These are phyloP conservation scores for Tympanoctomys barrerae DNA, from an alignment of 2,797 vertebrate genomes.

Conservation along the genomic window DNA sequence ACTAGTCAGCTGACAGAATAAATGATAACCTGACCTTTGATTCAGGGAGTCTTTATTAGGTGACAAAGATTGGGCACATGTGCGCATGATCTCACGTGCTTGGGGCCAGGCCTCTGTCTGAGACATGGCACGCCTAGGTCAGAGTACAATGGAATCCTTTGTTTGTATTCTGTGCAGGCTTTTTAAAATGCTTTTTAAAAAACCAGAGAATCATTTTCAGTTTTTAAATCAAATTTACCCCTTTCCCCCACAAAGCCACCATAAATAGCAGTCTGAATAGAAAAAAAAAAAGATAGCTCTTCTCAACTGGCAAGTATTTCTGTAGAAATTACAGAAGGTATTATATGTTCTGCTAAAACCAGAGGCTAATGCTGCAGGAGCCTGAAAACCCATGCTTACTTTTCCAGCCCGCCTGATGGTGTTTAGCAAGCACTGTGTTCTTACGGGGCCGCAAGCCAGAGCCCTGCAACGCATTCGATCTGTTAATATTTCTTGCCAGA, in stretches of 20 bases:
- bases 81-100: conserved; percentile 42
- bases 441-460: conserved; percentile 42
- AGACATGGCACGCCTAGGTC: conserved; percentile 28
- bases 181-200: background rate
- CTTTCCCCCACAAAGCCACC: conserved; percentile 1
- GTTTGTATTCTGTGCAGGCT: conserved; percentile 28
- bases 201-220: conserved; percentile 68
- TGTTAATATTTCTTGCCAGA: background rate
- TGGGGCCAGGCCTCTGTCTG: conserved; percentile 66
- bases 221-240: conserved; percentile 78
- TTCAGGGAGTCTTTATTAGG: conserved; percentile 77
- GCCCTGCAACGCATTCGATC: background rate
- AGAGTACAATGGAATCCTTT: conserved; percentile 74
- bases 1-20: conserved; percentile 32
- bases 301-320: conserved; percentile 41
- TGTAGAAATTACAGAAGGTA: conserved; percentile 68
- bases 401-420: conserved; percentile 79
- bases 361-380: conserved; percentile 47
- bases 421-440: conserved; percentile 77
- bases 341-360: conserved; percentile 55
- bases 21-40: conserved; percentile 78
- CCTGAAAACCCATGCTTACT: conserved; percentile 64
- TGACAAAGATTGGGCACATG: conserved; percentile 78
- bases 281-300: background rate
- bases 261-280: conserved; percentile 12